Percentiles rank a stretch among this genome's conserved stretches.
These are phyloP conservation scores for Caenorhabditis uteleia DNA, from an alignment of 2,888 invertebrate genomes.

Conservation along the genomic window DNA sequence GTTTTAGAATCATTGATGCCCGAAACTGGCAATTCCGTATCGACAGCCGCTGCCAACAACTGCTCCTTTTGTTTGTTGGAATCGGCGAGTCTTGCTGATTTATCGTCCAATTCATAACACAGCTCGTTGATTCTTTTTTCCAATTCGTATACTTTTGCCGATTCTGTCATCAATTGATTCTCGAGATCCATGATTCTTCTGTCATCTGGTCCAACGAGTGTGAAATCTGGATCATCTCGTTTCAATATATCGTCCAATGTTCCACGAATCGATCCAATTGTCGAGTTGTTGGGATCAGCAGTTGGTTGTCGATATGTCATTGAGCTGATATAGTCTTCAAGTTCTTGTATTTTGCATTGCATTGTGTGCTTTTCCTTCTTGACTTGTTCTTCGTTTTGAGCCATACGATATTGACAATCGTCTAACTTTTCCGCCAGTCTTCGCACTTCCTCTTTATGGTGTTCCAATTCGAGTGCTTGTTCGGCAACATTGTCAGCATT, in stretches of 20 bases:
- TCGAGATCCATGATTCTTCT: slow-evolving; percentile 21
- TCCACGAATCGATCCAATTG: slow-evolving; percentile 13
- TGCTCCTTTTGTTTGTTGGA: slow-evolving; percentile 18
- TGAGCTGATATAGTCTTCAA: slow-evolving; percentile 6
- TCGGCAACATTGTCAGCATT: slow-evolving; percentile 13
- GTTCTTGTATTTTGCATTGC: slow-evolving; percentile 10
- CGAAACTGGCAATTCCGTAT: too few relatives aligned
- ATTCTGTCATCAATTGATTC: slow-evolving; percentile 1
- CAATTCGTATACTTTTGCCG: slow-evolving; percentile 6
- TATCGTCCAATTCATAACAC: slow-evolving; percentile 11
- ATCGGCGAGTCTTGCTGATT: slow-evolving; percentile 19
- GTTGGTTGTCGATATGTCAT: neutral
- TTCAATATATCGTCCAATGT: slow-evolving; percentile 31
- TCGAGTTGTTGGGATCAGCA: slow-evolving; percentile 19
- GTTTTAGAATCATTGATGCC: slow-evolving; percentile 7
- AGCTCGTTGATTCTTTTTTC: slow-evolving; percentile 6
- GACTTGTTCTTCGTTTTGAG: neutral
- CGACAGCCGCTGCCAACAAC: slow-evolving; percentile 11
- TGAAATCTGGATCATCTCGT: slow-evolving; percentile 31
- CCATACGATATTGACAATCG: slow-evolving; percentile 1
- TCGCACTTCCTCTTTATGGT: slow-evolving; percentile 1
- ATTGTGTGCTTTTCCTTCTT: slow-evolving; percentile 2
- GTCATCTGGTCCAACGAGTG: slow-evolving; percentile 19
- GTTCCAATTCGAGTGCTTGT: slow-evolving; percentile 1
- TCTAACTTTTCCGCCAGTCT: slow-evolving; percentile 5